Percentiles rank a stretch among this genome's conserved stretches.
phyloP scores from a whole-genome alignment of 2,797 vertebrate genomes.

The Pipistrellus nathusii region DNA sequence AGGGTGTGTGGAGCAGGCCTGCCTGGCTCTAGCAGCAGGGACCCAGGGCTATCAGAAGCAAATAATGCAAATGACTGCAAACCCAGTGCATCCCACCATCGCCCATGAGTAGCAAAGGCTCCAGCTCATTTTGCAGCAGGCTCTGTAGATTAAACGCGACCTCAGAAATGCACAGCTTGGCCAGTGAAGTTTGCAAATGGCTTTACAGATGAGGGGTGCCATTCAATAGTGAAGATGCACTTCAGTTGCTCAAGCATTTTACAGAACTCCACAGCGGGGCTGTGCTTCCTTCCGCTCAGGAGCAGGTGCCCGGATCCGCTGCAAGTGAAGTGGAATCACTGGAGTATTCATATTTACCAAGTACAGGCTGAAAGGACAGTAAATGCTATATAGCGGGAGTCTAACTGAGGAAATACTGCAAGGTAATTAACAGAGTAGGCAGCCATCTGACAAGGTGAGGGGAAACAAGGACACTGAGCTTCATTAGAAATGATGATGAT shows the following conservation, averaged over 20 bases:
- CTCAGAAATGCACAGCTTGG: conserved; percentile 81
- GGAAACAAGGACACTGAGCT: conserved; percentile 55
- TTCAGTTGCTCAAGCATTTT: conserved; percentile 80
- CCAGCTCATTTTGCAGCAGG: conserved; percentile 83
- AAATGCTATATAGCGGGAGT: conserved; percentile 53
- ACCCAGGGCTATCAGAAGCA: conserved; percentile 79
- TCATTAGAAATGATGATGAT: not conserved
- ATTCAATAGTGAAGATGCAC: conserved; percentile 79
- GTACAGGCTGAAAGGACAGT: conserved; percentile 23
- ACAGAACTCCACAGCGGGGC: conserved; percentile 81
- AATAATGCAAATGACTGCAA: conserved; percentile 86
- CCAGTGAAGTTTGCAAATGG: conserved; percentile 87
- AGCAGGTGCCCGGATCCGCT: conserved; percentile 84
- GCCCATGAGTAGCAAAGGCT: conserved; percentile 83
- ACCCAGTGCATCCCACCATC: conserved; percentile 84
- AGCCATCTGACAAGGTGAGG: not conserved
- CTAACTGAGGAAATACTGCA: conserved; percentile 68
- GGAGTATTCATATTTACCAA: conserved; percentile 74
- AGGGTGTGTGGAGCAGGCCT: conserved; percentile 56
- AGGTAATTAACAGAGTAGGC: conserved; percentile 66
- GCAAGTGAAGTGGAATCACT: conserved; percentile 82
- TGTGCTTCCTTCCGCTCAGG: conserved; percentile 67
- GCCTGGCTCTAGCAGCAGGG: conserved; percentile 63
- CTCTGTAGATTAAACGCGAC: conserved; percentile 78
- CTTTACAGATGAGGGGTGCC: conserved; percentile 83